phyloP scores from a whole-genome alignment of 2,797 vertebrate genomes.

The Nannoperca australis region DNA sequence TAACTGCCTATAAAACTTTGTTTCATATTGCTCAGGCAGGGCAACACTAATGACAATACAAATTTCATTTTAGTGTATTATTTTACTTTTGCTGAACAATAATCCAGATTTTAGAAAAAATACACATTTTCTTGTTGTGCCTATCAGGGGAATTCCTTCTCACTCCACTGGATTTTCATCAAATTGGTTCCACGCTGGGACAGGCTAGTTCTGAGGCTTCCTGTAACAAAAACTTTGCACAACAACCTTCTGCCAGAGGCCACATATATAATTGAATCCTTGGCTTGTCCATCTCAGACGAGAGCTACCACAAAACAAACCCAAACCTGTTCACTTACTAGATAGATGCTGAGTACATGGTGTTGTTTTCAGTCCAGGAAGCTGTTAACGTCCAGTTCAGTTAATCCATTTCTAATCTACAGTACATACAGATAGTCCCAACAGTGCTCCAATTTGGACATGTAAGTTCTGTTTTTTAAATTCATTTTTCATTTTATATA shows the following conservation, averaged over 20 bases:
- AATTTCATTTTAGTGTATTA: constrained; percentile 47
- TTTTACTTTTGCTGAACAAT: constrained; percentile 35
- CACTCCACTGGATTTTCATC: constrained; percentile 61
- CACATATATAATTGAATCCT: constrained; percentile 67
- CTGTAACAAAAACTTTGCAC: constrained; percentile 64
- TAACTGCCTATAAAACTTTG: constrained; percentile 44
- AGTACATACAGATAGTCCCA: constrained; percentile 70
- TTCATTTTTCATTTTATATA: constrained; percentile 65
- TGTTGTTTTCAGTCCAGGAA: constrained; percentile 55
- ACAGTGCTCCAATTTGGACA: constrained; percentile 71
- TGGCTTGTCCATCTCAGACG: constrained; percentile 64
- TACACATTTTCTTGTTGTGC: constrained; percentile 19
- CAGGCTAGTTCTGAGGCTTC: constrained; percentile 48
- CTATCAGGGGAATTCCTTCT: constrained; percentile 48
- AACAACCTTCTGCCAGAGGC: constrained; percentile 69
- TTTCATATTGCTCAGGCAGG: constrained; percentile 53
- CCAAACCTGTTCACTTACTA: constrained; percentile 48
- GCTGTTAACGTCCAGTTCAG: constrained; percentile 56
- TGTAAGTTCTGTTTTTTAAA: constrained; percentile 50
- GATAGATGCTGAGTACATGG: constrained; percentile 64
- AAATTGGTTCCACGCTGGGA: constrained; percentile 52
- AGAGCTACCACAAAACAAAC: constrained; percentile 63
- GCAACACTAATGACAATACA: constrained; percentile 38
- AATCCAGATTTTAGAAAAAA: constrained; percentile 43
- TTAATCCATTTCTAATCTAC: constrained; percentile 71